Base-by-base conservation (phyloP, 2,113 vertebrate species). In the Pachycephala philippinensis region DNA sequence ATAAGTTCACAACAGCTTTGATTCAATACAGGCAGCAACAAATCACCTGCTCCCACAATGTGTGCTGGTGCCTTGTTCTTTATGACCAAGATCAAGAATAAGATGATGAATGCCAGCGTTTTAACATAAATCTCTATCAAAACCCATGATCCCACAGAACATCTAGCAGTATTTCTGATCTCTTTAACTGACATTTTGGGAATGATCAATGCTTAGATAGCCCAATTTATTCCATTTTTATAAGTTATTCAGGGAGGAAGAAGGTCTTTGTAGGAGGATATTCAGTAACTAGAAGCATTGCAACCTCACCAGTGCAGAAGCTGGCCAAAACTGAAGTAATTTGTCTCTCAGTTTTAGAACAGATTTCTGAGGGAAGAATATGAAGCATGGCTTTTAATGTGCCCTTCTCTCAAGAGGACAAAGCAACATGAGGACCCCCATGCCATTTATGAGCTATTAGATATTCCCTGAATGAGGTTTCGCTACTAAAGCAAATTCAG, bases 31-130 rank as follows among this genome's bases (percentile, higher is more conserved):
- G 50, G 40, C 37, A 72, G 50, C 68, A 80, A 57, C 30, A 74
- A 63, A 75, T 33, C 70, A 75, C 14, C 27, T 35, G 7, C 50
- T 77, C 63, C 42, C 33, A 70, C 50, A 79, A 11, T 2, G 19
- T 11, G 5, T 50, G 26, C 37, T 37, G 22, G 3, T 50, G 42
- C 28, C 84, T 44, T 44, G 33, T 7, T 77, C 37, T 17, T 47
- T 17, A 60, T 5, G 30, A 69, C 9, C 13, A 76, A 10, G 9
- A 84, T 8, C 37, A 89, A 47, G 17, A 72, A 72, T 4, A 45
- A 39, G 71, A 71, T 11, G 1, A 85, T 9, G 13, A 93, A 83
- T 0, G 0, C 1, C 18, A 42, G 10, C 22, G 15, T 86, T 90
- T 72, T 60, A 89, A 56, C 21, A 69, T 21, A 60, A 76, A 77